Evolutionary conservation across 2,113 vertebrate species (phyloP).

Genomic region (Pongo pygmaeus): DNA sequence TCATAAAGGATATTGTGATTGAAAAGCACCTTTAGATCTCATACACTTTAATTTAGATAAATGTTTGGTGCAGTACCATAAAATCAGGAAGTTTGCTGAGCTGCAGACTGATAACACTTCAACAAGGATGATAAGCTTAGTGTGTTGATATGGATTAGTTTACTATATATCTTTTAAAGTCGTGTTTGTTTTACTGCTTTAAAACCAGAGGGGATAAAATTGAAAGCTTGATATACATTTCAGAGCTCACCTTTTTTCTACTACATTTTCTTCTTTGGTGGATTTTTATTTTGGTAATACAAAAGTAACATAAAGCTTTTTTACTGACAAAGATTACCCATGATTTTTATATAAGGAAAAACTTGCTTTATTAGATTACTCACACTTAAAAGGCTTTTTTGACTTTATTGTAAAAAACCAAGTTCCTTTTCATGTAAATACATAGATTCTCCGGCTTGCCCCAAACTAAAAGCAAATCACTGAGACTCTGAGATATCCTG

Average conservation of each 20-base stretch:
- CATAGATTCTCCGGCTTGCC: neutral
- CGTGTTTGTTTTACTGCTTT: constrained; percentile 68
- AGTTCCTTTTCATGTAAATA: neutral
- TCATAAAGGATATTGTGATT: constrained; percentile 89
- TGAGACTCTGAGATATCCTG: neutral
- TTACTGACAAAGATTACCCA: neutral
- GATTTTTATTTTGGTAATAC: constrained; percentile 9
- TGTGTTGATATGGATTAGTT: neutral
- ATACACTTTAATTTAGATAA: constrained; percentile 88
- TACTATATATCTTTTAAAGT: constrained; percentile 65
- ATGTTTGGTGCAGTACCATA: constrained; percentile 81
- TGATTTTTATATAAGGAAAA: neutral
- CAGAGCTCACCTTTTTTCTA: constrained; percentile 54
- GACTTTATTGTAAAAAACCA: neutral
- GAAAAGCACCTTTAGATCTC: constrained; percentile 84
- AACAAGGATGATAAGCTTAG: neutral
- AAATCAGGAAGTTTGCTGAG: constrained; percentile 76
- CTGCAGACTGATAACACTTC: constrained; percentile 75
- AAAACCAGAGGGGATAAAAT: constrained; percentile 44
- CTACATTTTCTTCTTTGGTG: neutral
- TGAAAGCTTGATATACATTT: constrained; percentile 61
- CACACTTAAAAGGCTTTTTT: neutral
- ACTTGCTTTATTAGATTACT: neutral
- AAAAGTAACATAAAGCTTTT: neutral
- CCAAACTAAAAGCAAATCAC: neutral